A percentile compares a stretch with the other conserved stretches of the same genome.
Evolutionary conservation across 2,888 invertebrate genomes (phyloP).

Genomic region (Hylaea fasciaria): DNA sequence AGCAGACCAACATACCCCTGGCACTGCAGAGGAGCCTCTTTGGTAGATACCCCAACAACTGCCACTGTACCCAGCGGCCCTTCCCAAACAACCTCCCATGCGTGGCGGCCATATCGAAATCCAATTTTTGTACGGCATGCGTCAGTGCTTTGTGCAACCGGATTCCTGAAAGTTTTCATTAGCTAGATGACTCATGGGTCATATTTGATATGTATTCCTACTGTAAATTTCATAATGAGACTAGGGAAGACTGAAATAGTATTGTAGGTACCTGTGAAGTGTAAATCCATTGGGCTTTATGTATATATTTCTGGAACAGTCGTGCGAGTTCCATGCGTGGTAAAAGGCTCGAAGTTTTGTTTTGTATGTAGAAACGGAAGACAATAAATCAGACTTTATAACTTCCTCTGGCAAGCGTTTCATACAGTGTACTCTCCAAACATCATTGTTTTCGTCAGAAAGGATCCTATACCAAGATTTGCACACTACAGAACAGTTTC

Average conservation of each 20-base stretch:
- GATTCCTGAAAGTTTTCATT: slow-evolving; percentile 87
- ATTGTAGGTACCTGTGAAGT: slow-evolving; percentile 90
- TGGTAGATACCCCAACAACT: slow-evolving; percentile 97
- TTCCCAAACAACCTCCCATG: slow-evolving; percentile 99
- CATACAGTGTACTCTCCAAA: slow-evolving; percentile 96
- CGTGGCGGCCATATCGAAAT: slow-evolving; percentile 95
- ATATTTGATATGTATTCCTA: not conserved
- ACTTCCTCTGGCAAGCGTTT: slow-evolving; percentile 93
- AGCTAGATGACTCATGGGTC: not conserved
- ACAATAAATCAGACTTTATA: slow-evolving; percentile 95
- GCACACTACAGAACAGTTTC: slow-evolving; percentile 96
- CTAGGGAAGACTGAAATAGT: not conserved
- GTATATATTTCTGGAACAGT: slow-evolving; percentile 98
- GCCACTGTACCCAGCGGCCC: slow-evolving; percentile 99
- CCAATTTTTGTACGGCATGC: slow-evolving; percentile 96
- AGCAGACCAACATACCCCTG: slow-evolving; percentile 97
- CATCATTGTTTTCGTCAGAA: slow-evolving; percentile 96
- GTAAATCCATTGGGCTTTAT: slow-evolving; percentile 99
- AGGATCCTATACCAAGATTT: slow-evolving; percentile 96
- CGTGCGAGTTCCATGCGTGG: slow-evolving; percentile 98
- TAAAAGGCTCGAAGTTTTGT: slow-evolving; percentile 96
- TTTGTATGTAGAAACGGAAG: slow-evolving; percentile 95
- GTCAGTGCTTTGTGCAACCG: slow-evolving; percentile 99
- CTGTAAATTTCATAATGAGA: not conserved
- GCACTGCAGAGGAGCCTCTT: slow-evolving; percentile 96